A percentile compares a stretch with the other conserved stretches of the same genome.
Conservation (phyloP, 2,797 vertebrate genomes). For the Oreortyx pictus region DNA sequence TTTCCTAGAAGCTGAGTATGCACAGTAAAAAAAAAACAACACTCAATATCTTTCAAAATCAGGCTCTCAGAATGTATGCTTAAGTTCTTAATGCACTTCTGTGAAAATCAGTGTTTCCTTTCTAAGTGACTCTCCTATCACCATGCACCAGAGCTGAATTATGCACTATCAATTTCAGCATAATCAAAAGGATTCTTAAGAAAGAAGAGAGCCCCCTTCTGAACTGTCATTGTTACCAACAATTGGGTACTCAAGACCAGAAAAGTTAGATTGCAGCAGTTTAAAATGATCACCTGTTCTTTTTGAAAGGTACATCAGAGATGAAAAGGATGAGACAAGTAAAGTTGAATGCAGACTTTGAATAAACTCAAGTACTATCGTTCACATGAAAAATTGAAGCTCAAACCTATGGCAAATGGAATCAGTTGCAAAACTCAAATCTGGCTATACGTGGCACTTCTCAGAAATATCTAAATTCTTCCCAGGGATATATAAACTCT, state of each 20-base stretch:
- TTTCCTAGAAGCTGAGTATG: background rate
- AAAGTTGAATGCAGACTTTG: background rate
- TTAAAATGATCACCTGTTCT: background rate
- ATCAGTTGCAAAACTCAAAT: background rate
- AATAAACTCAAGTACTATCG: background rate
- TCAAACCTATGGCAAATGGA: background rate
- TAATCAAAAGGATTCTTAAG: slow-evolving; percentile 55
- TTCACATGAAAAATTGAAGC: background rate
- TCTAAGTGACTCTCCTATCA: background rate
- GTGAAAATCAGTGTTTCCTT: slow-evolving; percentile 46
- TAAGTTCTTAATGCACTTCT: slow-evolving; percentile 15
- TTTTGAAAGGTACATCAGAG: background rate
- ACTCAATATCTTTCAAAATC: slow-evolving; percentile 9
- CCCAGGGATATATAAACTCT: background rate
- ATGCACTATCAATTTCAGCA: slow-evolving; percentile 20
- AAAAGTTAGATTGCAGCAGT: slow-evolving; percentile 25
- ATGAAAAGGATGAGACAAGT: background rate
- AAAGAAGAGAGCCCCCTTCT: background rate
- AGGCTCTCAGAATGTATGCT: background rate
- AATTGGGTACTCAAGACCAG: slow-evolving; percentile 45
- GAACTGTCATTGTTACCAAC: slow-evolving; percentile 29
- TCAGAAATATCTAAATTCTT: background rate
- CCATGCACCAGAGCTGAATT: slow-evolving; percentile 8
- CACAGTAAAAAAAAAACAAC: background rate
- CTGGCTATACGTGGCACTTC: background rate